Conservation (phyloP, 2,113 vertebrate species). For the Malurus cyaneus region DNA sequence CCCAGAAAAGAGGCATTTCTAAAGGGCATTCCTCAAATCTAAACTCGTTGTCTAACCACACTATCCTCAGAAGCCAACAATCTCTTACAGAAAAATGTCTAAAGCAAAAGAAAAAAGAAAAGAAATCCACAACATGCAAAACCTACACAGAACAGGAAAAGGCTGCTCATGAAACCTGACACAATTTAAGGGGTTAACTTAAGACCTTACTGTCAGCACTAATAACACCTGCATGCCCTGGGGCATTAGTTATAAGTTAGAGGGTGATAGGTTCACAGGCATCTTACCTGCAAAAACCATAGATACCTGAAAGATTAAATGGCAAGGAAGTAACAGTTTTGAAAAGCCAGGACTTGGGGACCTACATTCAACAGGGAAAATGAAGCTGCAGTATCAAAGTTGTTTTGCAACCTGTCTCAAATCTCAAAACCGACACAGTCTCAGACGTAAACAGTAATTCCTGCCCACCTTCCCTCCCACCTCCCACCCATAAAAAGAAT, state of each 20-base stretch:
- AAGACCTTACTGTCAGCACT: neutral
- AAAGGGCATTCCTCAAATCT: constrained; percentile 47
- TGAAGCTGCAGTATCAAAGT: neutral
- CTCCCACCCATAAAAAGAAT: neutral
- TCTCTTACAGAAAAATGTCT: neutral
- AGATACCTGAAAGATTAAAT: neutral
- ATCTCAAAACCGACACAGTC: neutral
- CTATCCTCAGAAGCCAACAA: neutral
- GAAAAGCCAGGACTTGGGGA: neutral
- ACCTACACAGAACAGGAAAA: neutral
- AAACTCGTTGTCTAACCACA: neutral
- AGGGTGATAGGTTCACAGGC: neutral
- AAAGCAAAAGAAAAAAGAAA: neutral
- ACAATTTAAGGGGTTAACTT: neutral
- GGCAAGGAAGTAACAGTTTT: neutral
- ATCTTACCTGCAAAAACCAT: neutral
- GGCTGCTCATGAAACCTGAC: neutral
- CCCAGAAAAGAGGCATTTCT: neutral
- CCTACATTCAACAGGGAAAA: neutral
- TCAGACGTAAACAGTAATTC: neutral
- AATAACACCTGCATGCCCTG: neutral
- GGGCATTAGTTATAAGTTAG: neutral
- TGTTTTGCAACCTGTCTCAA: neutral
- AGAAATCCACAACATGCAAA: neutral
- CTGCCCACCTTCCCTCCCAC: neutral